Evolutionary conservation across 2,888 invertebrate species (phyloP), one percentile per base, ranked within the genome.

Genomic region (Artemia sinica): DNA sequence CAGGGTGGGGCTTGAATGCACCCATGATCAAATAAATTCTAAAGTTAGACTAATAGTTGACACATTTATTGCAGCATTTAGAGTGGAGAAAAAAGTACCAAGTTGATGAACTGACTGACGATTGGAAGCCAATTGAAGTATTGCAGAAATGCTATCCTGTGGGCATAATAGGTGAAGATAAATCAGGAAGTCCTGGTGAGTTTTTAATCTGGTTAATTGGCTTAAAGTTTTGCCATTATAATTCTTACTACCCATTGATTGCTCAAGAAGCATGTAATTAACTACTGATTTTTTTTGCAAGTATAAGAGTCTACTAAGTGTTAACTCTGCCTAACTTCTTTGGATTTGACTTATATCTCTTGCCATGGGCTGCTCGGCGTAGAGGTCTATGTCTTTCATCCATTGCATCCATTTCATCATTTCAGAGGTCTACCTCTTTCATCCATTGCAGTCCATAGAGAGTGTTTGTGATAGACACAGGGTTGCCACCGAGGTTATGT

Each of bases 281-380:
- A 28, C 28, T 28, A 28, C 28, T 28, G 28, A 28, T 4, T 4
- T 28, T 28, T 28, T 4, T 0, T 66, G 63, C 8, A 14, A 28
- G 5, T 10, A 8, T 10, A 9, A 63, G 63, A 10, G 63, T 8
- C 9, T 9, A 14, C 14, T 14, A 14, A 63, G 14, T n/a, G n/a
- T n/a, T 14, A 14, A 58, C n/a, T 13, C 2, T 58, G n/a, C 58
- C 14, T 14, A 14, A 66, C 28, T 12, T 28, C 13, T n/a, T 68
- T 69, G 41, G 70, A 76, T 75, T 71, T 80, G 84, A 87, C 92
- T 14, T 85, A 89, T 74, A 82, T 91, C 12, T 82, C 91, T 51
- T 90, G 90, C 0, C 88, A 91, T 75, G 84, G 86, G 72, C 87
- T 87, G 0, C 78, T 90, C 72, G 93, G 94, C 76, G 82, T 89